Evolutionary conservation across 2,888 invertebrate genomes (phyloP).

Genomic region (Brachynemurus nebulosus): DNA sequence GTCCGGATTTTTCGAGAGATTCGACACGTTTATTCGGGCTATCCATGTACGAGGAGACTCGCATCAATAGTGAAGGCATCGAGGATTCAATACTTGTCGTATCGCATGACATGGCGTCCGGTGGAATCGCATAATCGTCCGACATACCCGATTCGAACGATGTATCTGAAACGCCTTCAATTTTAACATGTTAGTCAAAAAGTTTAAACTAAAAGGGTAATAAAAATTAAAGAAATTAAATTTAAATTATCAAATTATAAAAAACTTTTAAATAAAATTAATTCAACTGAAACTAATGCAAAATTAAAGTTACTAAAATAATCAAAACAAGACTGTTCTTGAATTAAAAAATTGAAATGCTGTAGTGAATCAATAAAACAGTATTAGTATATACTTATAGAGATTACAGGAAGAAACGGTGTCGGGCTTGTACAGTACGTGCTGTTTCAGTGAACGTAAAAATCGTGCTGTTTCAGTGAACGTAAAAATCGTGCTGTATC

Average conservation of each 20-base stretch:
- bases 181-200: constrained; percentile 22
- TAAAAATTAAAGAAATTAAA: constrained; percentile 7
- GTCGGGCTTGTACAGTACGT: too few relatives aligned
- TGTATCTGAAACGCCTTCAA: constrained; percentile 54
- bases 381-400: too few relatives aligned
- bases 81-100: constrained; percentile 66
- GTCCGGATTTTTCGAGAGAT: constrained; percentile 61
- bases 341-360: too few relatives aligned
- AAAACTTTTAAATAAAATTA: constrained; percentile 5
- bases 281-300: background rate
- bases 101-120: constrained; percentile 77
- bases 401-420: too few relatives aligned
- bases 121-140: constrained; percentile 93
- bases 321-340: too few relatives aligned
- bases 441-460: too few relatives aligned
- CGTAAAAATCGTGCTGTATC: too few relatives aligned
- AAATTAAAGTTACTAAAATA: too few relatives aligned
- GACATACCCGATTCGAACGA: constrained; percentile 90
- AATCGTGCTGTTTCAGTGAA: too few relatives aligned
- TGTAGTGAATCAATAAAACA: too few relatives aligned
- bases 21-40: constrained; percentile 50
- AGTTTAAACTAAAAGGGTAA: constrained; percentile 15
- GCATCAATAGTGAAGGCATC: constrained; percentile 48
- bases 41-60: constrained; percentile 41
- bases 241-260: constrained; percentile 11